phyloP scores from a whole-genome alignment of 2,797 vertebrate genomes.

The Enteromius radiatus region DNA sequence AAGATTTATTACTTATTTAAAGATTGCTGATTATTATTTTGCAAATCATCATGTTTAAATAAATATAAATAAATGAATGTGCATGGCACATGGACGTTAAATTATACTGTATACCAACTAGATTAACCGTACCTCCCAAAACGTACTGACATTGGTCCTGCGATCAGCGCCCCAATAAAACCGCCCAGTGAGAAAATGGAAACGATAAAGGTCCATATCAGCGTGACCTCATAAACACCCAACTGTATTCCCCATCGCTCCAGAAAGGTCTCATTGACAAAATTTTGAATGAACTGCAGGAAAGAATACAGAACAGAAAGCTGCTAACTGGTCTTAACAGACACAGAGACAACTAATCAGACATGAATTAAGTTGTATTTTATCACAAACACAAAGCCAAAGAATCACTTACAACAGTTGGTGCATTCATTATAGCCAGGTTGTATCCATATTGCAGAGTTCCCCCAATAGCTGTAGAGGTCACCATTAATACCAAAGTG shows the following conservation, averaged over 20 bases:
- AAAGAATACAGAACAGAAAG: constrained; percentile 16
- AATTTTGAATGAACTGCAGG: constrained; percentile 85
- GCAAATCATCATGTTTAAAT: not conserved
- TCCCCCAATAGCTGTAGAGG: constrained; percentile 87
- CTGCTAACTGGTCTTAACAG: not conserved
- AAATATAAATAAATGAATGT: not conserved
- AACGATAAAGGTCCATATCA: constrained; percentile 89
- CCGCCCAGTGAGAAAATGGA: constrained; percentile 89
- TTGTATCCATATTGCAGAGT: constrained; percentile 95
- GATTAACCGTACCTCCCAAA: constrained; percentile 82
- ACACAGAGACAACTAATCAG: not conserved
- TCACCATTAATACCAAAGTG: constrained; percentile 83
- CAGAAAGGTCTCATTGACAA: constrained; percentile 85
- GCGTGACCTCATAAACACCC: constrained; percentile 75
- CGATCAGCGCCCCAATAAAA: constrained; percentile 81
- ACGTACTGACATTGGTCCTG: constrained; percentile 86
- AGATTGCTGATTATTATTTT: not conserved
- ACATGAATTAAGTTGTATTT: constrained; percentile 4
- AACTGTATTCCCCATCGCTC: constrained; percentile 79
- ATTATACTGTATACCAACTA: not conserved
- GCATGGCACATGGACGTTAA: not conserved
- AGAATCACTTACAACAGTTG: constrained; percentile 75
- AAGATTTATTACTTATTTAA: not conserved
- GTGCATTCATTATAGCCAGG: constrained; percentile 90
- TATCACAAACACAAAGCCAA: not conserved